A percentile compares a stretch with the other conserved stretches of the same genome.
Evolutionary conservation across 1,140 invertebrate genomes (phyloP).

Genomic region (Anadara kagoshimensis): DNA sequence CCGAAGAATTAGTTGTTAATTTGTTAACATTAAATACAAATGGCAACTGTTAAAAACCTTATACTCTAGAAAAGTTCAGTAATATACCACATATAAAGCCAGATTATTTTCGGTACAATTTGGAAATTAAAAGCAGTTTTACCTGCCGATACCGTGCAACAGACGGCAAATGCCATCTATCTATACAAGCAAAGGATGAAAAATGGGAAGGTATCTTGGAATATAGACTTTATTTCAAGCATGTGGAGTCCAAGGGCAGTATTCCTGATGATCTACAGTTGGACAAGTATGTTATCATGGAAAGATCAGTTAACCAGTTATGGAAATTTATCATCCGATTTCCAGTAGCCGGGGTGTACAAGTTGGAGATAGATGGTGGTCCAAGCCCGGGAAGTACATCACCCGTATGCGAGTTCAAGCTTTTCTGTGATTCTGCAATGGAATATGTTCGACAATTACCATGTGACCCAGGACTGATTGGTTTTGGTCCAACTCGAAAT

Average conservation of each 20-base stretch:
- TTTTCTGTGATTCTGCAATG: slow-evolving; percentile 8
- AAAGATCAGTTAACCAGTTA: neutral
- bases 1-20: slow-evolving; percentile 44
- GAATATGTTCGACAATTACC: slow-evolving; percentile 1
- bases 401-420: slow-evolving; percentile 13
- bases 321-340: slow-evolving; percentile 23
- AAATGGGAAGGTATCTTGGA: slow-evolving; percentile 1
- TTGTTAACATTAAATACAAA: slow-evolving; percentile 28
- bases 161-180: slow-evolving; percentile 1
- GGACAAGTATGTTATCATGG: slow-evolving; percentile 7
- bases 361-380: slow-evolving; percentile 15
- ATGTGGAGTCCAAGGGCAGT: neutral
- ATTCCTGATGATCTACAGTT: neutral
- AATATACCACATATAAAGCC: slow-evolving; percentile 40
- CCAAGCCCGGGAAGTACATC: neutral
- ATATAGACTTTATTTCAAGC: neutral
- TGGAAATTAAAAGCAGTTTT: neutral
- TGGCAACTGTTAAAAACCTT: slow-evolving; percentile 51
- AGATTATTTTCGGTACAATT: slow-evolving; percentile 36
- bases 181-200: neutral
- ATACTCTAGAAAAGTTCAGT: slow-evolving; percentile 38
- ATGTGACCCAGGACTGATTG: slow-evolving; percentile 5
- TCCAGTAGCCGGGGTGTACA: slow-evolving; percentile 21
- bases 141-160: slow-evolving; percentile 1
- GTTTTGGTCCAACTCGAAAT: slow-evolving; percentile 6